These are phyloP conservation scores for Achroia grisella DNA, from an alignment of 1,140 invertebrate species.

Conservation along the genomic window DNA sequence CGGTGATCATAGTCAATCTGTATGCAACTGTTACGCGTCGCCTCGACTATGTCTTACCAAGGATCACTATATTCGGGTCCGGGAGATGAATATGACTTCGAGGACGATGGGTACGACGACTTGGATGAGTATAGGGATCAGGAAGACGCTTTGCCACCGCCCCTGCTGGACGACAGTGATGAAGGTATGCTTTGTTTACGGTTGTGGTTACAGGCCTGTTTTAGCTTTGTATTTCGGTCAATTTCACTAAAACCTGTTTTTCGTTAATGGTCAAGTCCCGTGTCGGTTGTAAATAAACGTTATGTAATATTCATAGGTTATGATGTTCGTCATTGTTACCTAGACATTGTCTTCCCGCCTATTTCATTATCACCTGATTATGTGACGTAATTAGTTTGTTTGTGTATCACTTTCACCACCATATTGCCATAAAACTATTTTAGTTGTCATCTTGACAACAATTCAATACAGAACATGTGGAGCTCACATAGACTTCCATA, in stretches of 20 bases:
- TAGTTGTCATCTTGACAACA: no score
- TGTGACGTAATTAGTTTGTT: conserved; percentile 45
- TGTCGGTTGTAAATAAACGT: conserved; percentile 39
- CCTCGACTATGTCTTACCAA: conserved; percentile 71
- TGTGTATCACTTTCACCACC: conserved; percentile 29
- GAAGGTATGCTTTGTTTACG: conserved; percentile 68
- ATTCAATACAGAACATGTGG: no score
- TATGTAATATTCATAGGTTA: conserved; percentile 43
- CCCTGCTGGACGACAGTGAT: conserved; percentile 57
- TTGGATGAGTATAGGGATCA: conserved; percentile 62
- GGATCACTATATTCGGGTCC: conserved; percentile 70
- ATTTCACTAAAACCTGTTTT: conserved; percentile 20
- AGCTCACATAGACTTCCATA: no score
- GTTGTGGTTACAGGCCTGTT: conserved; percentile 34
- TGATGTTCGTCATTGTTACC: neutral
- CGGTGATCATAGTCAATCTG: conserved; percentile 58
- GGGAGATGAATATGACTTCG: conserved; percentile 67
- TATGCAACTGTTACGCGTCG: conserved; percentile 70
- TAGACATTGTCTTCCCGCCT: conserved; percentile 39
- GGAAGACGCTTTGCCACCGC: conserved; percentile 46
- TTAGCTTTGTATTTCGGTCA: conserved; percentile 37
- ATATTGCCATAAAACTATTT: no score
- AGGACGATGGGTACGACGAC: conserved; percentile 70
- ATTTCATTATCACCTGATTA: conserved; percentile 26
- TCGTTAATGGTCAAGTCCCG: no score